phyloP scores from a whole-genome alignment of 2,888 invertebrate species.

The Aphodius granarius region DNA sequence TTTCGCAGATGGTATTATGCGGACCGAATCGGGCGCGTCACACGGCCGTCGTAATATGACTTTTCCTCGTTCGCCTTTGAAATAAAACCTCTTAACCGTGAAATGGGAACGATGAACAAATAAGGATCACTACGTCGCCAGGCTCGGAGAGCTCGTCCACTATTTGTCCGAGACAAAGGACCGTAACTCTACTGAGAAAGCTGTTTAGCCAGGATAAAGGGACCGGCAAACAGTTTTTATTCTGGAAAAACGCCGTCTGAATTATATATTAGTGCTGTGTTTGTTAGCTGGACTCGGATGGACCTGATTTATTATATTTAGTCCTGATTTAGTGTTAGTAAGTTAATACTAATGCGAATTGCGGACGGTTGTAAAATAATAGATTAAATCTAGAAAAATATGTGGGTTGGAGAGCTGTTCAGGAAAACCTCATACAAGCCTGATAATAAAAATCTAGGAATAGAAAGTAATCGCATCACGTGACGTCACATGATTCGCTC shows the following conservation, averaged over 20 bases:
- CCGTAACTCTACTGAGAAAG: slow-evolving; percentile 11
- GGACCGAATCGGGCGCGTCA: not conserved
- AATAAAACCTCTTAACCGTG: slow-evolving; percentile 3
- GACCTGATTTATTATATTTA: not conserved
- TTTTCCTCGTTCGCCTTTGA: not conserved
- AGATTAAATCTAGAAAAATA: no score
- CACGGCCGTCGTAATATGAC: not conserved
- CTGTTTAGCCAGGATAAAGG: slow-evolving; percentile 11
- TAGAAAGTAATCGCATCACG: no score
- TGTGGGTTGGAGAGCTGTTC: no score
- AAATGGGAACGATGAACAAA: slow-evolving; percentile 5
- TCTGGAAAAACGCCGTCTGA: not conserved
- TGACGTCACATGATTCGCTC: no score
- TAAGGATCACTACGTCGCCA: slow-evolving; percentile 2
- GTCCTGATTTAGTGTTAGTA: not conserved
- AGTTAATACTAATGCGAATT: not conserved
- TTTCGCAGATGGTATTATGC: not conserved
- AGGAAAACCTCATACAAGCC: no score
- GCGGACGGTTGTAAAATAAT: no score
- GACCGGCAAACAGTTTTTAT: not conserved
- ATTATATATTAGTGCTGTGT: not conserved
- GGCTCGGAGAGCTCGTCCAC: slow-evolving; percentile 1
- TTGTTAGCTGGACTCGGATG: not conserved
- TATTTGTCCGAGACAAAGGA: slow-evolving; percentile 12
- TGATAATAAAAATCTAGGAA: no score